A percentile compares a stretch with the other conserved stretches of the same genome.
These are phyloP conservation scores for Leucopternis melanops DNA, from an alignment of 2,113 vertebrate species.

Conservation along the genomic window DNA sequence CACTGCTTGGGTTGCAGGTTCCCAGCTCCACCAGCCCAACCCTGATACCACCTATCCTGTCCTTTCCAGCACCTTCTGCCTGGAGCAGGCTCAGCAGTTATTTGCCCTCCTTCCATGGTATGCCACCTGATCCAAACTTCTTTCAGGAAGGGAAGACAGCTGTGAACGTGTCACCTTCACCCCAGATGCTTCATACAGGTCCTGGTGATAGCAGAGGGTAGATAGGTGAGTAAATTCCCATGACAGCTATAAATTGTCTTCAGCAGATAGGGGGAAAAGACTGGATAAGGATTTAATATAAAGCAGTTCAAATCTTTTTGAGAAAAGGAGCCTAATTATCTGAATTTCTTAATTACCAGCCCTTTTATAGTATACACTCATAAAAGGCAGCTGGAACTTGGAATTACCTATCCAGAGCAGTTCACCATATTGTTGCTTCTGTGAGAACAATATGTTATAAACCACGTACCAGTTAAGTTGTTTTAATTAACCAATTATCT, in stretches of 20 bases:
- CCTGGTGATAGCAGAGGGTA: not conserved
- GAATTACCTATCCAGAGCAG: constrained; percentile 33
- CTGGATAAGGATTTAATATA: not conserved
- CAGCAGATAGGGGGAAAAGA: not conserved
- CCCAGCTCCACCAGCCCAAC: not conserved
- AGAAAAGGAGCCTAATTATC: not conserved
- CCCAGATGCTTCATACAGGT: not conserved
- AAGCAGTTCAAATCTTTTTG: not conserved
- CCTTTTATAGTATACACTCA: not conserved
- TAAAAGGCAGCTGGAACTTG: constrained; percentile 26
- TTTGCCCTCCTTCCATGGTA: rapidly evolving
- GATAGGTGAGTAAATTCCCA: not conserved
- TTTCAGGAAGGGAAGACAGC: not conserved
- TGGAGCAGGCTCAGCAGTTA: not conserved
- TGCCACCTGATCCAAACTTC: not conserved
- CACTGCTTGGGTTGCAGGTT: not conserved
- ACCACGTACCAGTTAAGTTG: constrained; percentile 31
- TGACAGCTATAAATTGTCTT: not conserved
- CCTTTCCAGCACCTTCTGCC: not conserved
- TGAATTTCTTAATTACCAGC: not conserved
- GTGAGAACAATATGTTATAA: constrained; percentile 46
- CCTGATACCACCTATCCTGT: too few relatives aligned
- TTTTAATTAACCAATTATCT: constrained; percentile 62
- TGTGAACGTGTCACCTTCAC: not conserved
- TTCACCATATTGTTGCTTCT: constrained; percentile 27